These are phyloP conservation scores for Poeciliopsis occidentalis DNA, from an alignment of 2,113 vertebrate species.

Conservation along the genomic window DNA sequence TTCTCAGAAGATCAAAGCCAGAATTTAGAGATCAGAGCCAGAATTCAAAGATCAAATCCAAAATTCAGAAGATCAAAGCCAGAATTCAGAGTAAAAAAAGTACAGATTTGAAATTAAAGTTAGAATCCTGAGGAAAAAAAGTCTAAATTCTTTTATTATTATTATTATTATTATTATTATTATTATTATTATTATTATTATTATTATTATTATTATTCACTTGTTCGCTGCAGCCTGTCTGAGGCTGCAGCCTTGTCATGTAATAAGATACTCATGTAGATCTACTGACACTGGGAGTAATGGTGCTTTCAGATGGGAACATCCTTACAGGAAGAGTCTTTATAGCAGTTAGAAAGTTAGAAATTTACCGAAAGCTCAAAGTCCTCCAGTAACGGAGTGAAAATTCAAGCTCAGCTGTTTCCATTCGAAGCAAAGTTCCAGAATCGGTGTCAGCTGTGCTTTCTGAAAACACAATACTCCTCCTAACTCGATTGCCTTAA, in stretches of 20 bases:
- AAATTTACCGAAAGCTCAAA: not conserved
- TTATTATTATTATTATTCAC: too few species aligned
- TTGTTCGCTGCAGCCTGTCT: constrained; percentile 8
- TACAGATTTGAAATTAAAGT: too few species aligned
- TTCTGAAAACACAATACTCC: constrained; percentile 24
- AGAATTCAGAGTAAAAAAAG: too few species aligned
- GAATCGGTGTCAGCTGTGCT: constrained; percentile 12
- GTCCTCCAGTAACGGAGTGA: not conserved
- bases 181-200: too few species aligned
- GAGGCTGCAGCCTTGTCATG: constrained; percentile 10
- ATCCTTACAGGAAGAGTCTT: not conserved
- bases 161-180: too few species aligned
- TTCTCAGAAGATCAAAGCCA: too few species aligned
- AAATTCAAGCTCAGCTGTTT: not conserved
- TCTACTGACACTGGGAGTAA: constrained; percentile 29
- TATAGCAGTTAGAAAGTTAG: not conserved
- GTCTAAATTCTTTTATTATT: too few species aligned
- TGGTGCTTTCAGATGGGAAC: not conserved
- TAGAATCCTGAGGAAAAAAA: too few species aligned
- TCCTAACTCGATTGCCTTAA: constrained; percentile 17
- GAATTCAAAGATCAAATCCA: too few species aligned
- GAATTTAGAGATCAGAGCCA: too few species aligned
- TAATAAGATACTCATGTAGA: constrained; percentile 14
- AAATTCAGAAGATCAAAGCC: too few species aligned
- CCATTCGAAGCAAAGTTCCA: not conserved